Percentiles rank a stretch among this genome's conserved stretches.
Conservation (phyloP, 2,797 vertebrate genomes). For the Tauraco hartlaubi region DNA sequence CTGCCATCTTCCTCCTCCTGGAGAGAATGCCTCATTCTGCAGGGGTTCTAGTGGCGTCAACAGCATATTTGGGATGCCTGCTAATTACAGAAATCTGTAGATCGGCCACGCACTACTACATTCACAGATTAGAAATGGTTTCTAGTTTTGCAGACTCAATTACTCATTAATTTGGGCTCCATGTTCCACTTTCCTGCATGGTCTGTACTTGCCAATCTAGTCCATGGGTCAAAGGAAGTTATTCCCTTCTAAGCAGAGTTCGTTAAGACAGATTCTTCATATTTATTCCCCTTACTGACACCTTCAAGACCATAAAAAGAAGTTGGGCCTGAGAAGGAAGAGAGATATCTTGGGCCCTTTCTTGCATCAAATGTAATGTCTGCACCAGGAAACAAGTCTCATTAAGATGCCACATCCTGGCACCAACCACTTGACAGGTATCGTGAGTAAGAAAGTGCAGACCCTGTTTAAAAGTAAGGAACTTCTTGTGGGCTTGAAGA, state of each 20-base stretch:
- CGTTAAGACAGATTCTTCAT: not conserved
- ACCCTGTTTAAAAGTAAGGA: not conserved
- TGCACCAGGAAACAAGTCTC: not conserved
- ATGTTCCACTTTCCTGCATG: not conserved
- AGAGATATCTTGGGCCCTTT: not conserved
- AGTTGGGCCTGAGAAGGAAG: not conserved
- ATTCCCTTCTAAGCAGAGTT: not conserved
- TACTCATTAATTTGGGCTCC: not conserved
- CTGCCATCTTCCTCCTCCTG: not conserved
- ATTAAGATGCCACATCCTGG: not conserved
- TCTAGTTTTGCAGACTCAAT: not conserved
- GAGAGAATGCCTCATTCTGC: not conserved
- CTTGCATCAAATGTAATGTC: not conserved
- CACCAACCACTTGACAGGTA: not conserved
- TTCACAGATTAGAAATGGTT: not conserved
- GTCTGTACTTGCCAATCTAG: not conserved
- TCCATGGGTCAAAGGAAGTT: not conserved
- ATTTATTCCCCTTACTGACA: not conserved
- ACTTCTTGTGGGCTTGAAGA: not conserved
- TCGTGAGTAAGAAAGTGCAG: not conserved
- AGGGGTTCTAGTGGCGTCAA: not conserved
- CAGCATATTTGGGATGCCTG: constrained; percentile 5
- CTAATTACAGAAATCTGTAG: not conserved
- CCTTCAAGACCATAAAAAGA: not conserved
- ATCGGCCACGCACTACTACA: rapidly evolving